Conservation (phyloP, 2,113 vertebrate genomes). For the Aviceda subcristata region DNA sequence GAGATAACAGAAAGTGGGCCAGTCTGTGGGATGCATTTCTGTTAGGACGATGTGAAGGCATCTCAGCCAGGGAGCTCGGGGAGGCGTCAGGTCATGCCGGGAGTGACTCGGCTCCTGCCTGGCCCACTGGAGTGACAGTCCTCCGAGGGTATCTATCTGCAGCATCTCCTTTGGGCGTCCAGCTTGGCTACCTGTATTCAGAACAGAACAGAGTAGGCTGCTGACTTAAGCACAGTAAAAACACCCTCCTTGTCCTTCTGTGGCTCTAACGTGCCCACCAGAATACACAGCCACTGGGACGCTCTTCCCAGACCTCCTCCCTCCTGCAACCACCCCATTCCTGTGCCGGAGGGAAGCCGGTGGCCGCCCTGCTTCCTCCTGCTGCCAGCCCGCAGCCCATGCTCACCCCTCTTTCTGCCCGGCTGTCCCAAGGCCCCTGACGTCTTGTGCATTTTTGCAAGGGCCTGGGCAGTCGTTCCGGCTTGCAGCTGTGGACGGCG, state of each 20-base stretch:
- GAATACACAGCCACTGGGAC: background rate
- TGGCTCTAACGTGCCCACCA: fast-evolving
- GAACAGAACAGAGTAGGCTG: background rate
- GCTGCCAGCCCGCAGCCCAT: background rate
- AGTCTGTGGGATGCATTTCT: background rate
- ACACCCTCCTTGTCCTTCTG: background rate
- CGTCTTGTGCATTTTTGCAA: background rate
- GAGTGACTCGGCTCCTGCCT: background rate
- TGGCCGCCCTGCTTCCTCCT: background rate
- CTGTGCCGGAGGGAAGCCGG: background rate
- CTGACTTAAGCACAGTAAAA: background rate
- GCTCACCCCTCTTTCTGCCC: background rate
- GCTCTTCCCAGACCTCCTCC: background rate
- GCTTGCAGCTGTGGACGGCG: background rate
- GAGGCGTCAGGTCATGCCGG: background rate
- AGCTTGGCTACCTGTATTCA: background rate
- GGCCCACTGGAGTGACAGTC: too few relatives aligned
- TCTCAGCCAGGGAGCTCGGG: background rate
- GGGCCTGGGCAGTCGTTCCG: background rate
- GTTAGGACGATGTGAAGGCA: background rate
- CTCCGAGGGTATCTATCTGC: background rate
- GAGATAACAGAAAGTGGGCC: background rate
- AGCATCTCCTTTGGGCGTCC: background rate
- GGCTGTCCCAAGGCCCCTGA: background rate
- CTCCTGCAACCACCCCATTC: background rate